phyloP scores from a whole-genome alignment of 2,888 invertebrate genomes.

The Ophion slaviceki region DNA sequence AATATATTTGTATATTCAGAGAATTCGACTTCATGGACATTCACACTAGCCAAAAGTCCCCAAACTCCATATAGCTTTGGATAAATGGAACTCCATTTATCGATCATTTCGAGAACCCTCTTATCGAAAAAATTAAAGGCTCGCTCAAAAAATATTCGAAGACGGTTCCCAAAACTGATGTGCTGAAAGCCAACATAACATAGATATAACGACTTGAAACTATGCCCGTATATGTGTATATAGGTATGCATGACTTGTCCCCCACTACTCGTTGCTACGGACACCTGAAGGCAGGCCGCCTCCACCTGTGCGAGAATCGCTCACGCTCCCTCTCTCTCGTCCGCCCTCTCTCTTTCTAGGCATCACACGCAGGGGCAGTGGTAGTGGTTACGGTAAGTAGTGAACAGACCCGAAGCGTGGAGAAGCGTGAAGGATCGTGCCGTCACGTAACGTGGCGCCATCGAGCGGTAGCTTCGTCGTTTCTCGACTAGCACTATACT shows the following conservation, averaged over 20 bases:
- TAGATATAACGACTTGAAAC: no score
- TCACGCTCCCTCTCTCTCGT: conserved; percentile 13
- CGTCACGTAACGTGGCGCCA: conserved; percentile 78
- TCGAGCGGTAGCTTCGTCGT: conserved; percentile 70
- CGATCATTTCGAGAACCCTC: background rate
- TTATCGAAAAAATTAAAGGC: background rate
- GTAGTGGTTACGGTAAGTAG: conserved; percentile 54
- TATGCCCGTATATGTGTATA: no score
- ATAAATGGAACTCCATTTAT: background rate
- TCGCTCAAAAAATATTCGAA: no score
- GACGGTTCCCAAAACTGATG: no score
- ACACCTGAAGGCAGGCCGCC: conserved; percentile 63
- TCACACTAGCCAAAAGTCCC: no score
- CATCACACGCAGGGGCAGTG: conserved; percentile 47
- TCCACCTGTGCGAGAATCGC: conserved; percentile 63
- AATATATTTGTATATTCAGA: no score
- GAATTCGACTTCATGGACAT: no score
- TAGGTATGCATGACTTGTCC: background rate
- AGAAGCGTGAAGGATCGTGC: conserved; percentile 54
- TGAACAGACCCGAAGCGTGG: conserved; percentile 50
- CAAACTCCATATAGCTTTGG: no score
- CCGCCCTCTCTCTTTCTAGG: conserved; percentile 32
- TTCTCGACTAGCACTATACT: conserved; percentile 17
- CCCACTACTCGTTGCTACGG: conserved; percentile 37
- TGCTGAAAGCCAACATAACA: no score